A percentile compares a stretch with the other conserved stretches of the same genome.
Conservation (phyloP, 1,140 invertebrate species). For the Aphaenogaster ashmeadi region DNA sequence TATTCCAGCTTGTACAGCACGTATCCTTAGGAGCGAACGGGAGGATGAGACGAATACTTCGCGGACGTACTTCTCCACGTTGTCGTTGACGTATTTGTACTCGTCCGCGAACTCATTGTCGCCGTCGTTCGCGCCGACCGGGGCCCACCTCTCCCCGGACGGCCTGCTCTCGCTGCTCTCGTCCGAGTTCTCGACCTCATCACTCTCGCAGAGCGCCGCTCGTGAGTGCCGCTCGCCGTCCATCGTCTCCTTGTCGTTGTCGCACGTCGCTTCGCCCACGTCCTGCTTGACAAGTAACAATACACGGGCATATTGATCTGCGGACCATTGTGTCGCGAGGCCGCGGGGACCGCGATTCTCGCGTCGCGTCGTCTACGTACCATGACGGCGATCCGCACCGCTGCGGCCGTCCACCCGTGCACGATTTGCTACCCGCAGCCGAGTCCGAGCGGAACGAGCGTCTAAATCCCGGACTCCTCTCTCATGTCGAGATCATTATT, state of each 20-base stretch:
- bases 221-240: slow-evolving; percentile 30
- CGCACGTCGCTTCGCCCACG: neutral
- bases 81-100: slow-evolving; percentile 79
- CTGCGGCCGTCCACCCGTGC: neutral
- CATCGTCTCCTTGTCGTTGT: slow-evolving; percentile 14
- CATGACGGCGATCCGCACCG: neutral
- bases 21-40: neutral
- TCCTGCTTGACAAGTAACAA: slow-evolving; percentile 1
- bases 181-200: slow-evolving; percentile 84
- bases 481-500: slow-evolving; percentile 4
- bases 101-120: slow-evolving; percentile 86
- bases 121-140: slow-evolving; percentile 89
- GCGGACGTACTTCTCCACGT: slow-evolving; percentile 78
- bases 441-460: neutral
- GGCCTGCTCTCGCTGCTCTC: slow-evolving; percentile 83
- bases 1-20: no score
- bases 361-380: slow-evolving; percentile 10
- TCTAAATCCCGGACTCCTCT: neutral
- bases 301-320: slow-evolving; percentile 32
- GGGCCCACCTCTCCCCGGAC: slow-evolving; percentile 89
- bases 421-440: neutral
- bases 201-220: slow-evolving; percentile 56
- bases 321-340: neutral
- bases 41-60: neutral
- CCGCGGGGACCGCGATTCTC: neutral